phyloP scores from a whole-genome alignment of 2,888 invertebrate genomes.

The Agrotis clavis region DNA sequence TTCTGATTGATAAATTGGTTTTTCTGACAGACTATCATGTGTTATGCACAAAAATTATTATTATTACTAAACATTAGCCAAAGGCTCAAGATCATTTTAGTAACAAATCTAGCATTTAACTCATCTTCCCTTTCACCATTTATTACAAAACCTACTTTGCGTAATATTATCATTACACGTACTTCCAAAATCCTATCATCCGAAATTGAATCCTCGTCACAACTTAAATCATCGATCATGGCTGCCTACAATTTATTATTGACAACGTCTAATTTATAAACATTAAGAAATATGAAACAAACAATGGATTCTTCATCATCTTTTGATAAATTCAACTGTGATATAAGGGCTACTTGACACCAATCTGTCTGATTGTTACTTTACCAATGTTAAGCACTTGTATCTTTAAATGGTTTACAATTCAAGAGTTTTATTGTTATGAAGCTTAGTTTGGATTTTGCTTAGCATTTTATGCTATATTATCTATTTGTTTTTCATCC shows the following conservation, averaged over 20 bases:
- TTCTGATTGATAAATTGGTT: too few species aligned
- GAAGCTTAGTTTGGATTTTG: conserved; percentile 6
- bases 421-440: conserved; percentile 40
- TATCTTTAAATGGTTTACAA: conserved; percentile 39
- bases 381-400: conserved; percentile 32
- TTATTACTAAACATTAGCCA: conserved; percentile 14
- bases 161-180: conserved; percentile 33
- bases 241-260: conserved; percentile 40
- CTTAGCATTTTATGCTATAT: conserved; percentile 1
- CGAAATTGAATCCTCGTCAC: conserved; percentile 27
- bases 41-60: background rate
- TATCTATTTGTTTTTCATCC: conserved; percentile 2
- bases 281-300: conserved; percentile 52
- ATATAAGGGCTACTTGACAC: conserved; percentile 59
- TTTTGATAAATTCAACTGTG: conserved; percentile 33
- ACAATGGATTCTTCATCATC: conserved; percentile 55
- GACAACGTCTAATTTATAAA: conserved; percentile 43
- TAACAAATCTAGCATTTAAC: conserved; percentile 30
- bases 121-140: conserved; percentile 44
- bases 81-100: conserved; percentile 27
- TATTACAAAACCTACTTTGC: conserved; percentile 51
- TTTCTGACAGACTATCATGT: background rate
- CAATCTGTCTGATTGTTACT: conserved; percentile 49
- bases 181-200: conserved; percentile 36
- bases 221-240: conserved; percentile 35